A percentile compares a stretch with the other conserved stretches of the same genome.
These are phyloP conservation scores for Kryptolebias marmoratus DNA, from an alignment of 2,113 vertebrate genomes.

Conservation along the genomic window DNA sequence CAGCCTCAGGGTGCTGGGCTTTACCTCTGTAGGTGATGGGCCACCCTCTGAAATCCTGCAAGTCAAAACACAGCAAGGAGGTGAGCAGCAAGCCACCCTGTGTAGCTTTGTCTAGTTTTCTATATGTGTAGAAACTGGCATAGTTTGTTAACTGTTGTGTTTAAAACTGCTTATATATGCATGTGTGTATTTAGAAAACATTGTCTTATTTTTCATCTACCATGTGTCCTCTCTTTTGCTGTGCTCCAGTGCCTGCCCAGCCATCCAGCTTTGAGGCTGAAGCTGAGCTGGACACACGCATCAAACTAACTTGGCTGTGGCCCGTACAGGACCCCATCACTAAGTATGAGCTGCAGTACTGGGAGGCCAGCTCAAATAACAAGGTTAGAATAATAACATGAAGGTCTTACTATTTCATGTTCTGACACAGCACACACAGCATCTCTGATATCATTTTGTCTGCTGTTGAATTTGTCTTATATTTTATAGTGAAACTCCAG, in stretches of 20 bases:
- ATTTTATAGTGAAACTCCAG: slow-evolving; percentile 18
- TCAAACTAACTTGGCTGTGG: slow-evolving; percentile 90
- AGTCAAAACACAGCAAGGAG: slow-evolving; percentile 95
- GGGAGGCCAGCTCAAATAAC: slow-evolving; percentile 84
- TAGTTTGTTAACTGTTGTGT: not conserved
- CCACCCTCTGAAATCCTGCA: slow-evolving; percentile 93
- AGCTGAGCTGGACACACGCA: slow-evolving; percentile 90
- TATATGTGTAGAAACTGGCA: slow-evolving; percentile 8
- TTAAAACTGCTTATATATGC: not conserved
- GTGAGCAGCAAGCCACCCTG: slow-evolving; percentile 74
- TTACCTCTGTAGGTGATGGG: slow-evolving; percentile 92
- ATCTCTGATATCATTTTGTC: not conserved
- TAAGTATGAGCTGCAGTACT: slow-evolving; percentile 92
- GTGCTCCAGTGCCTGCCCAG: slow-evolving; percentile 88
- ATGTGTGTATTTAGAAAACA: not conserved
- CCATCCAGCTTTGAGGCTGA: slow-evolving; percentile 93
- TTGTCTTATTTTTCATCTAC: slow-evolving; percentile 3
- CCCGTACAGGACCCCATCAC: slow-evolving; percentile 90
- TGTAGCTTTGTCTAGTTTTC: slow-evolving; percentile 12
- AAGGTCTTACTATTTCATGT: slow-evolving; percentile 21
- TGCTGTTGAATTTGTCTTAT: not conserved
- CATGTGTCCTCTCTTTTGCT: not conserved
- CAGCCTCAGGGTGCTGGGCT: slow-evolving; percentile 92
- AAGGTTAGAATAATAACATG: slow-evolving; percentile 81
- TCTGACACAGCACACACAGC: not conserved